Evolutionary conservation across 2,888 invertebrate genomes (phyloP).

Genomic region (Candidula unifasciata): DNA sequence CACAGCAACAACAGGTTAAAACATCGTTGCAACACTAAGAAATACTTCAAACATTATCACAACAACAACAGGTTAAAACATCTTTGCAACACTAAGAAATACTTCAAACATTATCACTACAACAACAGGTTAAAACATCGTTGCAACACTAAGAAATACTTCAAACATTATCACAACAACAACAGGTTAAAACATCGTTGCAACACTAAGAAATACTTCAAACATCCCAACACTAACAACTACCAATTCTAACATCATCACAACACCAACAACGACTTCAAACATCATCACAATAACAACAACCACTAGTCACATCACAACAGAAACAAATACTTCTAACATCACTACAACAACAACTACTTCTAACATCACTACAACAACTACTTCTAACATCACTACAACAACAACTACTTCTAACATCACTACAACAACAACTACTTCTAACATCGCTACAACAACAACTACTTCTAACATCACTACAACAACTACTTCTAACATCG

Average conservation of each 20-base stretch:
- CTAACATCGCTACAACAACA: too few species aligned
- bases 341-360: neutral
- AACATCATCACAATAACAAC: neutral
- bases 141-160: neutral
- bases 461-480: neutral
- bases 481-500: neutral
- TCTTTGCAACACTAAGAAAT: neutral
- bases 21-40: neutral
- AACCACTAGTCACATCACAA: neutral
- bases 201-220: too few species aligned
- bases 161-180: neutral
- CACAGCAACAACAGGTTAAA: neutral
- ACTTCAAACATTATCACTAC: constrained; percentile 21
- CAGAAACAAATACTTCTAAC: neutral
- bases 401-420: neutral
- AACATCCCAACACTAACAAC: neutral
- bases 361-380: constrained; percentile 11
- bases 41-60: neutral
- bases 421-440: too few species aligned
- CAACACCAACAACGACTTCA: neutral
- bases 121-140: too few species aligned
- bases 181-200: neutral
- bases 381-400: constrained; percentile 14
- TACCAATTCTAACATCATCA: neutral
- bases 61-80: neutral